Base-by-base conservation (phyloP, 1,140 invertebrate genomes). In the Calliopsis andreniformis region DNA sequence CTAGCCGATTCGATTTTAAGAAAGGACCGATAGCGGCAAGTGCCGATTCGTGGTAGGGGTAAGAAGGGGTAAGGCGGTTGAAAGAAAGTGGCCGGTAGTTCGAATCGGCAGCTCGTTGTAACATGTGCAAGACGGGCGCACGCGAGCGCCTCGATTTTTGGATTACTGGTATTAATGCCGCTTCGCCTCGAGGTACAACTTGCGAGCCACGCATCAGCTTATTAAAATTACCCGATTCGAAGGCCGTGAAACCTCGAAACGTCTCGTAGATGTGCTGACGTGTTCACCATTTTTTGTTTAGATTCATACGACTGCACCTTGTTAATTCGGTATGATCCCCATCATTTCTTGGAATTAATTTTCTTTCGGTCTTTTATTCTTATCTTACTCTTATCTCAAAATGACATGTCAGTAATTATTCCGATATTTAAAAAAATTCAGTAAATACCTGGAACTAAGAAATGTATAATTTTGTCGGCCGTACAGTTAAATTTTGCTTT, bases 101-200 rank as follows among this genome's bases (percentile, higher is more conserved):
- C 55, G 69, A 82, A 86, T 87, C 79, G 72, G 72, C 80, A 71
- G 79, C 78, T 77, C 73, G 82, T 86, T 85, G 82, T 71, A 72
- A 87, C 84, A 87, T 83, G 78, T 80, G 82, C 67, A 67, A 70
- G 73, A 80, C 72, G 82, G 70, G 70, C 75, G 80, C 80, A 82
- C 83, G 83, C 80, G 72, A 82, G 68, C 78, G 51, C 72, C 63
- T 23, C 73, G 82, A 72, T 80, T 78, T 64, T 76, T 62, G 67
- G 81, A 87, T 87, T 83, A 87, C 84, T 80, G 68, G 79, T 72
- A 87, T 87, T 87, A 87, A 83, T 87, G 73, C 58, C 39, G 45
- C 30, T 49, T 67, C 53, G 82, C 80, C 70, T 25, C 47, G n/a
- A 76, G 76, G 45, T 49, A 63, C 67, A n/a, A 63, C 49, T 81